Evolutionary conservation across 1,140 invertebrate species (phyloP).

Genomic region (Laupala kohalensis): DNA sequence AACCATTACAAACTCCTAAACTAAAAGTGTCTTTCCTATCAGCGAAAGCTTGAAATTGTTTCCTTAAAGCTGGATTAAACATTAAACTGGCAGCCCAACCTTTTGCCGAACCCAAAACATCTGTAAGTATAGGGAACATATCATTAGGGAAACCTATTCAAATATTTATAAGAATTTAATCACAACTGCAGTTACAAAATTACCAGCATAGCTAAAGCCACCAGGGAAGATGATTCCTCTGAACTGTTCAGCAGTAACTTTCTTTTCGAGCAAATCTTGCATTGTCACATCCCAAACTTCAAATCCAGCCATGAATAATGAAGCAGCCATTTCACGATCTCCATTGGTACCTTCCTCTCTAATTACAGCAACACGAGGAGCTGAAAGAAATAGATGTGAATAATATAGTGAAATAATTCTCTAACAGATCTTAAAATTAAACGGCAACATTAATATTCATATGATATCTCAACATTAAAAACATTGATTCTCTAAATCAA

Average conservation of each 20-base stretch:
- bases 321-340: slow-evolving; percentile 94
- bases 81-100: slow-evolving; percentile 90
- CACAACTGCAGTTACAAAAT: slow-evolving; percentile 6
- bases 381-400: slow-evolving; percentile 14
- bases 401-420: too few species aligned
- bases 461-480: too few species aligned
- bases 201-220: slow-evolving; percentile 92
- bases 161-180: background rate
- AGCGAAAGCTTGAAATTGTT: slow-evolving; percentile 62
- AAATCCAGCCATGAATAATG: slow-evolving; percentile 82
- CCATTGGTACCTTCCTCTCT: slow-evolving; percentile 96
- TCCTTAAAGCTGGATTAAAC: slow-evolving; percentile 47
- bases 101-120: slow-evolving; percentile 92
- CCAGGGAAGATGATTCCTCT: slow-evolving; percentile 88
- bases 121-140: slow-evolving; percentile 31
- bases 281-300: slow-evolving; percentile 85
- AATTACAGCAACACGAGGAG: slow-evolving; percentile 71
- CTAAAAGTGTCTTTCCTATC: slow-evolving; percentile 68
- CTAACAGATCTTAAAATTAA: too few species aligned
- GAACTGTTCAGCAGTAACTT: slow-evolving; percentile 63
- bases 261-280: slow-evolving; percentile 64
- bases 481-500: too few species aligned
- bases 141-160: background rate
- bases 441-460: too few species aligned
- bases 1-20: slow-evolving; percentile 94